These are phyloP conservation scores for Eulemur mongoz DNA, from an alignment of 2,797 vertebrate genomes.

Conservation along the genomic window DNA sequence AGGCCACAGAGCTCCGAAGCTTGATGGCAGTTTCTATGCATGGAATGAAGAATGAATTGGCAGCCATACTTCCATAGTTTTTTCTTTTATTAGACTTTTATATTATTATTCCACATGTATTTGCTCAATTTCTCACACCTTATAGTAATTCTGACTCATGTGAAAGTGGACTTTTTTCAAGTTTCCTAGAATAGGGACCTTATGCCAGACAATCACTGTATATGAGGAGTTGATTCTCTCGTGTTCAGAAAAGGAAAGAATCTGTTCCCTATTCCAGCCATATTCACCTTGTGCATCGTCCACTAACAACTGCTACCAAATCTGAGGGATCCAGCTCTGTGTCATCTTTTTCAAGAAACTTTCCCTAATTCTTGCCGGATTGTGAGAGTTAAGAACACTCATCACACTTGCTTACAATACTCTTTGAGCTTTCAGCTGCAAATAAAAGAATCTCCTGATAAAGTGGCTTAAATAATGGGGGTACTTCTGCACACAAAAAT, in stretches of 20 bases:
- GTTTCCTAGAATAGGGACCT: background rate
- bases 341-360: background rate
- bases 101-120: background rate
- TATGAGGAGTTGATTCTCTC: background rate
- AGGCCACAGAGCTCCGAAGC: background rate
- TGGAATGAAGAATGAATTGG: background rate
- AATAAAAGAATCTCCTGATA: background rate
- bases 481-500: background rate
- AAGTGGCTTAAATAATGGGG: background rate
- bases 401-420: background rate
- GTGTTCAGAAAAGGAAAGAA: background rate
- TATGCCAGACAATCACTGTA: background rate
- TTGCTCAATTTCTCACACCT: background rate
- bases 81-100: background rate
- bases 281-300: background rate
- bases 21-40: background rate
- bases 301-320: background rate
- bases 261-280: background rate
- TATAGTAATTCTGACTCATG: background rate
- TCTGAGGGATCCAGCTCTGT: background rate
- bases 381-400: background rate
- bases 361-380: background rate
- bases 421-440: background rate
- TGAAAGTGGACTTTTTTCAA: background rate
- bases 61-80: background rate